A percentile compares a stretch with the other conserved stretches of the same genome.
Evolutionary conservation across 2,113 vertebrate genomes (phyloP).

Genomic region (Puffinus mauretanicus): DNA sequence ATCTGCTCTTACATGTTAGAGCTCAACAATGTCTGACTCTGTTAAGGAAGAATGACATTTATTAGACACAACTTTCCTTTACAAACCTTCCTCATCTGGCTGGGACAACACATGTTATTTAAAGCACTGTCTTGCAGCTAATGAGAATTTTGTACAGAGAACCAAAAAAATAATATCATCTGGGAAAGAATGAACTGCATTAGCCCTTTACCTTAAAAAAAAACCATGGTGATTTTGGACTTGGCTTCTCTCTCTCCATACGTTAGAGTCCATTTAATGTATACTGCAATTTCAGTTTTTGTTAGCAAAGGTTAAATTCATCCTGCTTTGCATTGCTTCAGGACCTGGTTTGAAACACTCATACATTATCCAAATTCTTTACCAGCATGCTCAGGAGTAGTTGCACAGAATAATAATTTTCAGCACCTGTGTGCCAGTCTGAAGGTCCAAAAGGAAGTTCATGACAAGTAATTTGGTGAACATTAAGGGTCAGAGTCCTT

Average conservation of each 20-base stretch:
- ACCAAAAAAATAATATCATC: neutral
- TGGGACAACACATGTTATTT: neutral
- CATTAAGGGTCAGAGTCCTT: neutral
- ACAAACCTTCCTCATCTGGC: neutral
- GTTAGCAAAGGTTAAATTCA: neutral
- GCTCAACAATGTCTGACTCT: slow-evolving; percentile 18
- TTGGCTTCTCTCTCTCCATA: neutral
- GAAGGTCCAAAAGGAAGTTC: neutral
- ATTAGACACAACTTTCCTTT: slow-evolving; percentile 23
- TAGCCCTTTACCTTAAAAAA: neutral
- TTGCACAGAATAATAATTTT: neutral
- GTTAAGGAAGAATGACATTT: slow-evolving; percentile 38
- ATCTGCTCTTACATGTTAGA: slow-evolving; percentile 34
- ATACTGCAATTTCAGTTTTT: neutral
- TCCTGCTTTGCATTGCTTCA: neutral
- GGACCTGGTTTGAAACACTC: neutral
- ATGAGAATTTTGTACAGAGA: neutral
- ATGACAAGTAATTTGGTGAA: neutral
- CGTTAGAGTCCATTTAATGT: neutral
- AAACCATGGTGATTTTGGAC: neutral
- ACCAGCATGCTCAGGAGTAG: neutral
- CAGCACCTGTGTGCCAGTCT: neutral
- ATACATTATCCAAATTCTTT: neutral
- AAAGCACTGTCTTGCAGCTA: neutral
- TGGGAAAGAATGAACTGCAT: neutral